Conservation (phyloP, 2,113 vertebrate genomes). For the Gnathonemus longibarbis region DNA sequence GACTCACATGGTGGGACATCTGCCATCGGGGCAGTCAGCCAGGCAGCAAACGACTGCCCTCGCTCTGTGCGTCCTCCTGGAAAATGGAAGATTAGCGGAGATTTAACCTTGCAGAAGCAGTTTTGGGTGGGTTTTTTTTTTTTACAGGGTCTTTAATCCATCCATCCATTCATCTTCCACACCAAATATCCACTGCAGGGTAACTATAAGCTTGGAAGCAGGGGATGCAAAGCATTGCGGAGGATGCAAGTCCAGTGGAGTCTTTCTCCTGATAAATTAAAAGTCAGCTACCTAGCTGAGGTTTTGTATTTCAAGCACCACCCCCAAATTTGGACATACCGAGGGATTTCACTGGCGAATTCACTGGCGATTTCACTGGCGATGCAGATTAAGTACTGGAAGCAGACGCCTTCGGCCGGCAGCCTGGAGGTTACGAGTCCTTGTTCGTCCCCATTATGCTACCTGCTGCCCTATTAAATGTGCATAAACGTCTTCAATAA, state of each 20-base stretch:
- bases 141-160: neutral
- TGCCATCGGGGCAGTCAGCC: neutral
- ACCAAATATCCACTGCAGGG: neutral
- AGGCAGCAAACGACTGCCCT: neutral
- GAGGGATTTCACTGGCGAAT: neutral
- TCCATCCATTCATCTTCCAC: neutral
- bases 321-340: neutral
- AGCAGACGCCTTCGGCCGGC: neutral
- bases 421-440: neutral
- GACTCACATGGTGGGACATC: neutral
- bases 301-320: neutral
- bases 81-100: neutral
- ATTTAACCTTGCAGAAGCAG: neutral
- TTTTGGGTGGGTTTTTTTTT: neutral
- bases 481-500: neutral
- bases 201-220: neutral
- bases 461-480: neutral
- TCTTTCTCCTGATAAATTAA: neutral
- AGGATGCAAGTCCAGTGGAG: neutral
- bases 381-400: neutral
- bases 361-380: neutral
- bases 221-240: neutral
- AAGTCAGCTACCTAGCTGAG: neutral
- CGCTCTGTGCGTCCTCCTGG: neutral
- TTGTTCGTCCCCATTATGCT: neutral